A percentile compares a stretch with the other conserved stretches of the same genome.
phyloP scores from a whole-genome alignment of 2,797 vertebrate genomes.

The Loriculus beryllinus region DNA sequence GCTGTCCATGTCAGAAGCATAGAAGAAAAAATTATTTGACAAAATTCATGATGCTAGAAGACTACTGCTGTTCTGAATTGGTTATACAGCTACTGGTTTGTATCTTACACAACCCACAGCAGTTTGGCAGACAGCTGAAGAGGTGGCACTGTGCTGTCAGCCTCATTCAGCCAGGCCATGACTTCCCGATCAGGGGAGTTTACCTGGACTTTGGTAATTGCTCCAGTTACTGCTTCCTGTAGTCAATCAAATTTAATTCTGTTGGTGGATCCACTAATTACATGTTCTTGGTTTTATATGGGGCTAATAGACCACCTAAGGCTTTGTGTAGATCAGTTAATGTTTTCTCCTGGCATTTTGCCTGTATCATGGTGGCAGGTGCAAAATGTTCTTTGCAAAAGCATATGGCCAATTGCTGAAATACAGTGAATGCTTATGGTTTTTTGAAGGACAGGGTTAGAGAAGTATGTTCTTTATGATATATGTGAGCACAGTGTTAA shows the following conservation, averaged over 20 bases:
- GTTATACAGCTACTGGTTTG: background rate
- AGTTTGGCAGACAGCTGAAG: background rate
- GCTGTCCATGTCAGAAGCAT: background rate
- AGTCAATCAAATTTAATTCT: constrained; percentile 44
- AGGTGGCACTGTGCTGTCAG: background rate
- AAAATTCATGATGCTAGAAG: background rate
- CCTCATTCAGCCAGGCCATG: background rate
- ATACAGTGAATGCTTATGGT: background rate
- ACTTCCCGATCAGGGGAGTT: background rate
- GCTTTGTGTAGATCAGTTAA: constrained; percentile 49
- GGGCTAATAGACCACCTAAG: constrained; percentile 62
- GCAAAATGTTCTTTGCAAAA: constrained; percentile 27
- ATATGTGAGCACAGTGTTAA: background rate
- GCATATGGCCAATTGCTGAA: constrained; percentile 2
- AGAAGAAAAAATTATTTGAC: background rate
- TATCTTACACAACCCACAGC: background rate
- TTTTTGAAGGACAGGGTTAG: constrained; percentile 32
- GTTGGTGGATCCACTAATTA: constrained; percentile 31
- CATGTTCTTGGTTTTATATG: background rate
- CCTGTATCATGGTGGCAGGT: constrained; percentile 30
- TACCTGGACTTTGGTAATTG: constrained; percentile 22
- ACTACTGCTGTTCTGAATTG: background rate
- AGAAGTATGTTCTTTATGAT: background rate
- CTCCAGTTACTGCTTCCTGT: background rate
- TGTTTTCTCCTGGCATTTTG: constrained; percentile 39